Evolutionary conservation across 2,113 vertebrate genomes (phyloP), one percentile per base, ranked within the genome.

Genomic region (Trematomus loennbergii): DNA sequence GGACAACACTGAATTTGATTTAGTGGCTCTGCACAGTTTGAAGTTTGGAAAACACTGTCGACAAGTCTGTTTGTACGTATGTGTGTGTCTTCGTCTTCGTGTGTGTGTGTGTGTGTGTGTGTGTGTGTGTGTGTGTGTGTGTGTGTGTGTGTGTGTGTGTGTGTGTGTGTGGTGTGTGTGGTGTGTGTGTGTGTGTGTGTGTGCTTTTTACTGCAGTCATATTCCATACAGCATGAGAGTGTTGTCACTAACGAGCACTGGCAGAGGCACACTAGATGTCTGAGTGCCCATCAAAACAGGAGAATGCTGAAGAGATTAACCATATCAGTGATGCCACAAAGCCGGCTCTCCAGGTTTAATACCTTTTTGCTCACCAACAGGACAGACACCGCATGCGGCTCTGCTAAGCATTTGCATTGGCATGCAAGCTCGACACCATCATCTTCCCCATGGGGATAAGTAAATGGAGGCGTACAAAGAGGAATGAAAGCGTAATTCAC

Each of bases 221-320:
- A 62, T 82, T 73, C 75, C 33, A 77, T 64, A 40, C 29, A 66
- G 58, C 50, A 81, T 72, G 57, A 78, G 81, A 67, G 57, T 88
- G 49, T 77, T 84, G 71, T 86, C 73, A 66, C 78, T 82, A 83
- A 86, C 84, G 75, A 88, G 67, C 79, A 16, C 83, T 79, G 79
- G 64, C 81, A 81, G 84, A 59, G 59, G 79, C 45, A 85, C 84
- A 87, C 80, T 83, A 72, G 77, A 86, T 72, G 79, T 88, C 82
- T 84, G 78, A 57, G 73, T 84, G 75, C 71, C 81, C 81, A 75
- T 84, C 62, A 82, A 76, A 78, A 69, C 64, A 83, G 84, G 75
- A 78, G 86, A 85, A 88, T 76, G 85, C 78, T 89, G 82, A 88
- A 68, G 71, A 88, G 78, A 92, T 92, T 88, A 90, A 82, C 86